These are phyloP conservation scores for Ceratotherium simum DNA, from an alignment of 2,113 vertebrate species.

Conservation along the genomic window DNA sequence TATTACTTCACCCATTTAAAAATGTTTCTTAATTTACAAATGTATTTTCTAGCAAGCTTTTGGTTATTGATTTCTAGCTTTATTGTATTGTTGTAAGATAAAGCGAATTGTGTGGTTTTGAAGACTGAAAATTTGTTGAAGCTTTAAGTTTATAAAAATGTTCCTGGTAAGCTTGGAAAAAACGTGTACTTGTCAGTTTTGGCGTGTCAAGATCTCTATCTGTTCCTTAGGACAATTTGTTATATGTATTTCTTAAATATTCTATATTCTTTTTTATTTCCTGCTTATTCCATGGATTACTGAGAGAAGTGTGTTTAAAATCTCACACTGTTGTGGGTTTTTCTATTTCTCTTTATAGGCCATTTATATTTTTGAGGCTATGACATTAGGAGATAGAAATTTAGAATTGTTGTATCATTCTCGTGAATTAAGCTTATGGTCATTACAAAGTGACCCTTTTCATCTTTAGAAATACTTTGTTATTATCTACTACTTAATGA, in stretches of 20 bases:
- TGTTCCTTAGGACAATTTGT: neutral
- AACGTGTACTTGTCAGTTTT: neutral
- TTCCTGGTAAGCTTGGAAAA: neutral
- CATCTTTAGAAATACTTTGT: neutral
- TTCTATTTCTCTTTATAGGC: neutral
- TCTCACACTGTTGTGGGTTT: neutral
- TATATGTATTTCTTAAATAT: neutral
- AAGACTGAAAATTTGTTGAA: neutral
- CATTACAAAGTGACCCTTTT: neutral
- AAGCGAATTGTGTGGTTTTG: neutral
- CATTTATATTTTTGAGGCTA: conserved; percentile 44
- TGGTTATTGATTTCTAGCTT: neutral
- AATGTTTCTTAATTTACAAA: neutral
- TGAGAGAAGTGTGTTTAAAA: neutral
- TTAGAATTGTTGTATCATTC: neutral
- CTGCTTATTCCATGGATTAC: neutral
- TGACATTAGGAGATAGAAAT: neutral
- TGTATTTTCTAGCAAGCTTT: neutral
- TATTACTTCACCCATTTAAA: neutral
- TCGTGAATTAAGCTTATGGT: conserved; percentile 24
- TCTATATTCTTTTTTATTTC: neutral
- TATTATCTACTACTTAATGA: no score
- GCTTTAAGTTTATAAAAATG: neutral
- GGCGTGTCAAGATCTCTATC: neutral
- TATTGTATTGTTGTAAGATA: neutral